These are phyloP conservation scores for Xiphophorus birchmanni DNA, from an alignment of 2,797 vertebrate species.

Conservation along the genomic window DNA sequence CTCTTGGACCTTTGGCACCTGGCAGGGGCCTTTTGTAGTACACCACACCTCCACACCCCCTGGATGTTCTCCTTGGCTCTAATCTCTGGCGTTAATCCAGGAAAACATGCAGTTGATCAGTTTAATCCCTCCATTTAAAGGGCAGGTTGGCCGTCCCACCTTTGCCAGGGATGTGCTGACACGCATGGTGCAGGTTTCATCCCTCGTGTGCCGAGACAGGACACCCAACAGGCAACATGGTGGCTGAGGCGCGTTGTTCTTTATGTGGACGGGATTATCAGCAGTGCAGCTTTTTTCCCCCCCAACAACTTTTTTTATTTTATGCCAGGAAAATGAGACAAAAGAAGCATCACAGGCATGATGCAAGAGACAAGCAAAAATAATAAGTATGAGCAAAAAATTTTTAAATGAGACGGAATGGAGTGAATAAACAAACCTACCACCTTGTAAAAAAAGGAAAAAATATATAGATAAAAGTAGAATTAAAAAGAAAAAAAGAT, in stretches of 20 bases:
- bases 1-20: slow-evolving; percentile 45
- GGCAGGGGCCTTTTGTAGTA: slow-evolving; percentile 68
- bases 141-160: slow-evolving; percentile 33
- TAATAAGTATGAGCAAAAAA: no score
- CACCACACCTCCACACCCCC: slow-evolving; percentile 33
- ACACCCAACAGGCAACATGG: slow-evolving; percentile 1
- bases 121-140: slow-evolving; percentile 54
- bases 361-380: no score
- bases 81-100: slow-evolving; percentile 75
- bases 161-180: slow-evolving; percentile 66
- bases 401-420: no score
- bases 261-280: slow-evolving; percentile 6
- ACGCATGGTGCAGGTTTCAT: slow-evolving; percentile 30
- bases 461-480: no score
- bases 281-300: not conserved
- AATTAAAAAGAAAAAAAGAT: no score
- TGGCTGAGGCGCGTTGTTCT: slow-evolving; percentile 13
- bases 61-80: slow-evolving; percentile 54
- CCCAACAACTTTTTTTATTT: not conserved
- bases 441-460: no score
- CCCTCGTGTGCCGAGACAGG: slow-evolving; percentile 35
- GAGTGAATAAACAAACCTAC: no score
- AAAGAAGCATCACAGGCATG: no score
- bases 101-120: slow-evolving; percentile 51
- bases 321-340: no score